Base-by-base conservation (phyloP, 2,797 vertebrate genomes). In the Fistularia tabacaria region DNA sequence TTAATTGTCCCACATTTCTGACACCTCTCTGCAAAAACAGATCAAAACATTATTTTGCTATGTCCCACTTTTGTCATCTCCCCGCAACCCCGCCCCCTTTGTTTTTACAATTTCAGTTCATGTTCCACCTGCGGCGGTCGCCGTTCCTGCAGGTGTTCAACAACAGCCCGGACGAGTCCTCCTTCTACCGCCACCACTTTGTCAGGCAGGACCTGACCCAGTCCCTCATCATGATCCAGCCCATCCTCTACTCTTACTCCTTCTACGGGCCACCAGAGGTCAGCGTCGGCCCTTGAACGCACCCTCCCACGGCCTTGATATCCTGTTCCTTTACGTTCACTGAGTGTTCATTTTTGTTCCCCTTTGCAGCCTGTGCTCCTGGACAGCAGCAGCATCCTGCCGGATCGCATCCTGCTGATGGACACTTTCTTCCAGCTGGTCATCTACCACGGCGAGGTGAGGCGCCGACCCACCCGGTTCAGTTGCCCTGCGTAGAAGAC, bases 361-460 rank as follows among this genome's bases (percentile, higher is more conserved):
- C 39, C 36, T 44, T 46, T 57, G 3, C 74, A 99, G 97, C 97
- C 97, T 0, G 96, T 98, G 37, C 93, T 99, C 62, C 86, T 99
- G 88, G 96, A 98, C 88, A 99, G 96, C 88, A 93, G 96, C 87
- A 98, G 95, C 53, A 99, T 99, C 84, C 90, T 99, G 64, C 92
- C 93, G 12, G 96, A 99, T 74, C 92, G 93, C 62, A 99, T 99
- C 77, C 87, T 99, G 7, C 87, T 98, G 67, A 99, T 99, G 97
- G 97, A 99, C 82, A 98, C 94, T 14, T 99, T 99, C 88, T 99
- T 99, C 86, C 97, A 99, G 88, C 91, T 98, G 71, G 95, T 99
- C 59, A 99, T 98, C 85, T 99, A 89, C 79, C 95, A 97, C 59
- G 96, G 97, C 76, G 97, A 99, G 93, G 96, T 99, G 43, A 45